Evolutionary conservation across 2,113 vertebrate species (phyloP).

Genomic region (Toxotes jaculatrix): DNA sequence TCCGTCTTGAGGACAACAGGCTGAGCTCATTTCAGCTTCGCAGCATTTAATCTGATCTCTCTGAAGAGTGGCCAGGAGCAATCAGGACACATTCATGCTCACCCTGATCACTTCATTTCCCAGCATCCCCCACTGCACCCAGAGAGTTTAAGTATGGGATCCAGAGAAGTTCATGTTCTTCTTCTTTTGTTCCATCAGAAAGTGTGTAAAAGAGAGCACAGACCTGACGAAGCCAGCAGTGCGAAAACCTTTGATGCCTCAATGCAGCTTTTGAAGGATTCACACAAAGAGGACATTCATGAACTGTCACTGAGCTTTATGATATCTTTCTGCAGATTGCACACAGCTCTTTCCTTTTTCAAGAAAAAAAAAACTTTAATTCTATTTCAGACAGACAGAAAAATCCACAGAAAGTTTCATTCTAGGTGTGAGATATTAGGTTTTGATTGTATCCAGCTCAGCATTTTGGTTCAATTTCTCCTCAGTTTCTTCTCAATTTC

Average conservation of each 20-base stretch:
- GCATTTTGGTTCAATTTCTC: slow-evolving; percentile 33
- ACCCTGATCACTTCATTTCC: slow-evolving; percentile 1
- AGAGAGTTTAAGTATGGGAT: background rate
- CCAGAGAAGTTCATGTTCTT: slow-evolving; percentile 15
- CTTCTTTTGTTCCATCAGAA: background rate
- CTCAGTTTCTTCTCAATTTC: slow-evolving; percentile 11
- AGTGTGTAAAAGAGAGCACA: background rate
- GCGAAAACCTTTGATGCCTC: background rate
- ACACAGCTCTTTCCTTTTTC: background rate
- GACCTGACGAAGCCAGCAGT: background rate
- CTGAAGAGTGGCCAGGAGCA: slow-evolving; percentile 8
- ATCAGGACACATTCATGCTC: slow-evolving; percentile 28
- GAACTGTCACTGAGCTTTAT: slow-evolving; percentile 16
- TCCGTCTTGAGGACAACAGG: slow-evolving; percentile 30
- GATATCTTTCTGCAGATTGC: slow-evolving; percentile 4
- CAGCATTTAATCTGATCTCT: slow-evolving; percentile 43
- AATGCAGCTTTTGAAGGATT: slow-evolving; percentile 3
- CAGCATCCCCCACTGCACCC: background rate
- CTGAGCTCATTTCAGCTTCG: slow-evolving; percentile 12
- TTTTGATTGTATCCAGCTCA: slow-evolving; percentile 19
- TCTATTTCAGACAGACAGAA: slow-evolving; percentile 11
- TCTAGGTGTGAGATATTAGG: background rate
- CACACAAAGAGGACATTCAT: slow-evolving; percentile 20
- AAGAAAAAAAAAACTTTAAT: background rate
- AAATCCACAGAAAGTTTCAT: slow-evolving; percentile 10